Conservation (phyloP, 2,113 vertebrate genomes). For the Megaceryle torquata region DNA sequence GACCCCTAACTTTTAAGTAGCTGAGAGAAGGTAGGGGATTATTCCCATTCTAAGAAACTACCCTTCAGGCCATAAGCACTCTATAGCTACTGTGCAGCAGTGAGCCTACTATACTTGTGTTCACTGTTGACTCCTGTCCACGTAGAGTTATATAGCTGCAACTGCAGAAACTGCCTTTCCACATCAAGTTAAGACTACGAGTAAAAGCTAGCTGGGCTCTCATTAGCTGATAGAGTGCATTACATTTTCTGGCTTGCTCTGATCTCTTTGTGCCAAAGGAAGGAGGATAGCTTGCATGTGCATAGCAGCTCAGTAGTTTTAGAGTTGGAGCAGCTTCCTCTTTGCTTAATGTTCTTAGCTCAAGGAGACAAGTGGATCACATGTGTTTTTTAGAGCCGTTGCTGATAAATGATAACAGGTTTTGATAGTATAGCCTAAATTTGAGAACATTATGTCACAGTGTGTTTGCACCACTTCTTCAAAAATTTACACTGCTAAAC, state of each 20-base stretch:
- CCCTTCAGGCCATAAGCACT: neutral
- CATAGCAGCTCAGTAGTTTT: neutral
- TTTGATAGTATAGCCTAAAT: slow-evolving; percentile 20
- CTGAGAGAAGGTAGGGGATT: neutral
- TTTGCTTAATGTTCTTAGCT: neutral
- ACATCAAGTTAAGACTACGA: neutral
- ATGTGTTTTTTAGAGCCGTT: neutral
- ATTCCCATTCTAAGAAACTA: neutral
- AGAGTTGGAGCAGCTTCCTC: neutral
- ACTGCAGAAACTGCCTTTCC: neutral
- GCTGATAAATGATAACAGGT: neutral
- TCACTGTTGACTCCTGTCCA: neutral
- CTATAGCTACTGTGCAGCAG: neutral
- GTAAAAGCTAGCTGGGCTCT: neutral
- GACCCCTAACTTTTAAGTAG: neutral
- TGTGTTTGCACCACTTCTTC: neutral
- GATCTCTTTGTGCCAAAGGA: neutral
- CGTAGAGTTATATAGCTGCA: neutral
- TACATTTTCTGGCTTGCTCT: neutral
- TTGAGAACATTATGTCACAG: neutral
- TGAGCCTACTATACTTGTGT: neutral
- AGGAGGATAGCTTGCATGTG: neutral
- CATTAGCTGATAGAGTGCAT: neutral
- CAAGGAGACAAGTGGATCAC: neutral
- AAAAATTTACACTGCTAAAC: slow-evolving; percentile 21